phyloP scores from a whole-genome alignment of 2,797 vertebrate species.

The Cyclura pinguis region DNA sequence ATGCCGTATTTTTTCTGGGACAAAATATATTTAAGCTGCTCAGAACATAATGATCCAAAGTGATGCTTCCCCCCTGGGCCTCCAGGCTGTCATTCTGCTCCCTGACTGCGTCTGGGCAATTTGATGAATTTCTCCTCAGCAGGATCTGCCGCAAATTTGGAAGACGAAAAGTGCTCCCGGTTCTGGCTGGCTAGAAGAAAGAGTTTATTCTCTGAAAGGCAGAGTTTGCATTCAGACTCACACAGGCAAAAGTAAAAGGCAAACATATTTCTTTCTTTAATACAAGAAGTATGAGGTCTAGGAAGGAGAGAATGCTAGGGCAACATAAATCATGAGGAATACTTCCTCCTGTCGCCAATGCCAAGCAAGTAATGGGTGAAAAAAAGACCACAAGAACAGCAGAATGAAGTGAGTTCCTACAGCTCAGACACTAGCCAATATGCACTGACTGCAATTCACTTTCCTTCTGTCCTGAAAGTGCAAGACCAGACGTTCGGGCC shows the following conservation, averaged over 20 bases:
- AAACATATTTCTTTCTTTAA: neutral
- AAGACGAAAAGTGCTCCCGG: slow-evolving; percentile 51
- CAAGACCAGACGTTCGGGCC: neutral
- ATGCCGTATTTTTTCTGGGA: slow-evolving; percentile 34
- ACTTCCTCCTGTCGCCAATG: neutral
- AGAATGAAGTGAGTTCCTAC: no score
- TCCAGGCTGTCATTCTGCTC: slow-evolving; percentile 49
- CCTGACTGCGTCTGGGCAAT: slow-evolving; percentile 54
- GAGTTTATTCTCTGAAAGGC: neutral
- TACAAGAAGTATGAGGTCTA: neutral
- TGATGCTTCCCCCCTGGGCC: slow-evolving; percentile 50
- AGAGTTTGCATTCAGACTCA: neutral
- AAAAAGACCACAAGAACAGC: neutral
- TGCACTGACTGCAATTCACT: no score
- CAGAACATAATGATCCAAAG: slow-evolving; percentile 60
- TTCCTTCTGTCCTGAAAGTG: neutral
- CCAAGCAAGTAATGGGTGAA: neutral
- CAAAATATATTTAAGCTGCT: slow-evolving; percentile 55
- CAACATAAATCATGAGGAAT: neutral
- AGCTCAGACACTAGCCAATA: no score
- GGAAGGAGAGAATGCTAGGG: no score
- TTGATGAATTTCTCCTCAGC: slow-evolving; percentile 43
- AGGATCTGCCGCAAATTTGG: slow-evolving; percentile 49
- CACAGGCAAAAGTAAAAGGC: neutral
- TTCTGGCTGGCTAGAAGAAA: neutral